Evolutionary conservation across 2,888 invertebrate genomes (phyloP).

Genomic region (Stenoptilia bipunctidactyla): DNA sequence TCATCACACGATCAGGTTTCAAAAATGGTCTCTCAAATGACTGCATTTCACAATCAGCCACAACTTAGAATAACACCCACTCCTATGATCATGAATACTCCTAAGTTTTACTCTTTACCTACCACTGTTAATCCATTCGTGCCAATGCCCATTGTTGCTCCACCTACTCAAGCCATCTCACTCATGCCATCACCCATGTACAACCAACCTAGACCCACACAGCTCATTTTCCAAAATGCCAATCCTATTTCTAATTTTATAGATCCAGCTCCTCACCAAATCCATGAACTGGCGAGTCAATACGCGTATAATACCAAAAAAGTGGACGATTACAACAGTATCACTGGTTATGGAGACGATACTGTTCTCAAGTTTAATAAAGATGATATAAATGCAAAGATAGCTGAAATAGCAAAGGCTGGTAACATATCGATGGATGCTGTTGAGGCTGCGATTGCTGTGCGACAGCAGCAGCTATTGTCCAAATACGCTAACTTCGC

Average conservation of each 20-base stretch:
- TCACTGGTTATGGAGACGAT: conserved; percentile 58
- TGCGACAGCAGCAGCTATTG: conserved; percentile 78
- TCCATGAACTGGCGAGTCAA: conserved; percentile 43
- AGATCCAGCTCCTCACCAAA: conserved; percentile 62
- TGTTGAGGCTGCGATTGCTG: conserved; percentile 79
- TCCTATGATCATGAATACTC: conserved; percentile 39
- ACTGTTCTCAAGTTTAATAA: conserved; percentile 48
- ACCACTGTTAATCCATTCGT: conserved; percentile 71
- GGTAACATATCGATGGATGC: conserved; percentile 85
- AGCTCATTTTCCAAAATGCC: conserved; percentile 33
- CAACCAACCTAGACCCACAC: conserved; percentile 31
- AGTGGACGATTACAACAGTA: conserved; percentile 59
- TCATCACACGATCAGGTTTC: conserved; percentile 49
- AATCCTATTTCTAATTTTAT: conserved; percentile 62
- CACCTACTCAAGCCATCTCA: conserved; percentile 39
- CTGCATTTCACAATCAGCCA: conserved; percentile 41
- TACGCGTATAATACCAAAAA: conserved; percentile 57
- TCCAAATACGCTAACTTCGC: conserved; percentile 67
- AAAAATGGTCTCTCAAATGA: conserved; percentile 61
- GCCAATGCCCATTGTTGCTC: conserved; percentile 42
- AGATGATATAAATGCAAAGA: conserved; percentile 58
- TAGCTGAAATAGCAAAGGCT: conserved; percentile 72
- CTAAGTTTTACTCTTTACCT: conserved; percentile 54
- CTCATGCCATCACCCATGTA: conserved; percentile 44
- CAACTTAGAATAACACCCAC: conserved; percentile 38